Evolutionary conservation across 53 echinoderm and acorn worm genomes (phyloP), one percentile per base, ranked within the genome.

Genomic region (Echinometra lucunter): DNA sequence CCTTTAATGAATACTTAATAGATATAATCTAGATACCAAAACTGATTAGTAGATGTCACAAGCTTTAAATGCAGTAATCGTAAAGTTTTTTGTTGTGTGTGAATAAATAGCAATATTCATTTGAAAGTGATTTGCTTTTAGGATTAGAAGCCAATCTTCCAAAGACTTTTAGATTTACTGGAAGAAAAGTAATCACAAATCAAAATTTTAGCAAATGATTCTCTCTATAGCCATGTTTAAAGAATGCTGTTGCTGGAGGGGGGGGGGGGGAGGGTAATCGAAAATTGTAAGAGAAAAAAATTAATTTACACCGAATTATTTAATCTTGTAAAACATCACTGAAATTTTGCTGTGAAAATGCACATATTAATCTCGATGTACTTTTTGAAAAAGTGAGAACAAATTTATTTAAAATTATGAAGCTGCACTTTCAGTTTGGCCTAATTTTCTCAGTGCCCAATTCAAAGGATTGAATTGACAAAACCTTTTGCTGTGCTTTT

Each of bases 291-390:
- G 16, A 78, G 16, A 78, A 30, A 78, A 4, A 21, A 42, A 42
- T 38, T 30, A 1, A 21, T 78, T 16, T 23, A 85, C 19, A 28
- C 49, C 49, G 47, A 19, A 11, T 85, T 47, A 45, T 45, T 44
- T 47, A 25, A 85, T 49, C 30, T 47, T 30, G 15, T 28, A 15
- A 49, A 85, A 47, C 49, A 10, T 85, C 53, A 85, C 49, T 53
- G 9, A n/a, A 45, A 85, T 12, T 85, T 85, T 85, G 85, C 85
- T 49, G 85, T 85, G 85, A 85, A 30, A 85, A 1, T 85, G 85
- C 85, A 85, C 85, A 85, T 85, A 47, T 83, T 85, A 85, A 85
- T 85, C 49, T 81, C 2, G 49, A 85, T 28, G 16, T 47, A 28
- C 49, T 85, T 1, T 37, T 7, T 34, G 35, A 12, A 85, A 47